Evolutionary conservation across 2,797 vertebrate species (phyloP).

Genomic region (Neomorphus geoffroyi): DNA sequence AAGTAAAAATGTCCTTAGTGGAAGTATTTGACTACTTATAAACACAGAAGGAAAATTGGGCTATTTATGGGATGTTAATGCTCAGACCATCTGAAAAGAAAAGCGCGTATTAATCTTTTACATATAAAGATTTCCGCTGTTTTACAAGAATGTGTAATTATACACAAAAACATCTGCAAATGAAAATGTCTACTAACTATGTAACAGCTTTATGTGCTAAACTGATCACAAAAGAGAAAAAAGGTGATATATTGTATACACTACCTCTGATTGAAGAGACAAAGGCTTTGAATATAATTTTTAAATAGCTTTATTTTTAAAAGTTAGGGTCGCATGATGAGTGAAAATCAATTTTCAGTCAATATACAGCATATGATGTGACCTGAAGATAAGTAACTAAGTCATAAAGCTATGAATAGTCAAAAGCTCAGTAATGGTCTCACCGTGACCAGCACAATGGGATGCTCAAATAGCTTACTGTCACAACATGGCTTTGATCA

Average conservation of each 20-base stretch:
- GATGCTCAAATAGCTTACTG: background rate
- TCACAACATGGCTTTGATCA: background rate
- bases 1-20: conserved; percentile 65
- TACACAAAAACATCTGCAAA: background rate
- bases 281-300: background rate
- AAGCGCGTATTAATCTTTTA: background rate
- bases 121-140: background rate
- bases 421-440: background rate
- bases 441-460: background rate
- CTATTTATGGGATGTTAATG: conserved; percentile 54
- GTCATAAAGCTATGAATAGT: background rate
- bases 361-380: background rate
- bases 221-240: background rate
- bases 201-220: background rate
- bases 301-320: background rate
- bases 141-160: background rate
- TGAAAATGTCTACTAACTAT: background rate
- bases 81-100: conserved; percentile 9
- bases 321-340: background rate
- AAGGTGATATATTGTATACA: fast-evolving
- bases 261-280: background rate
- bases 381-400: background rate
- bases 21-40: conserved; percentile 65
- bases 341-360: background rate
- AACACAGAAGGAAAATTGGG: conserved; percentile 14